phyloP scores from a whole-genome alignment of 1,140 invertebrate species.

The Prorops nasuta region DNA sequence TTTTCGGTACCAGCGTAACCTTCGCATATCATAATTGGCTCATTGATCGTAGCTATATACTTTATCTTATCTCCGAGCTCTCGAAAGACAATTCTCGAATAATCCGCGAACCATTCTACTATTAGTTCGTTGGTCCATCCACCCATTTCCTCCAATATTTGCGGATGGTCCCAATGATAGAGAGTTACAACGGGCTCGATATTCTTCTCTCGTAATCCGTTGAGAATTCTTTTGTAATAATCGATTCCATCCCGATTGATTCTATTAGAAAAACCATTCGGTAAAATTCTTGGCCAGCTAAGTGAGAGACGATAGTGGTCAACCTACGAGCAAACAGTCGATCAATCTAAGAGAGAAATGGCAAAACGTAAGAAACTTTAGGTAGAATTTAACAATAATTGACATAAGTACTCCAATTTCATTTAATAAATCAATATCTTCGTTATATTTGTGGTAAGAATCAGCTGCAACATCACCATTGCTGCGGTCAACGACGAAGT shows the following conservation, averaged over 20 bases:
- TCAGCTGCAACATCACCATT: constrained; percentile 59
- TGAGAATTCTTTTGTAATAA: constrained; percentile 61
- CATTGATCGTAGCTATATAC: constrained; percentile 55
- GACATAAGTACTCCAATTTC: constrained; percentile 49
- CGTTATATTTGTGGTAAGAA: constrained; percentile 54
- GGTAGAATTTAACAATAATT: neutral
- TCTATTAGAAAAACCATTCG: constrained; percentile 57
- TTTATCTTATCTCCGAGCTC: constrained; percentile 53
- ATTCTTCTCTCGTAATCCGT: constrained; percentile 55
- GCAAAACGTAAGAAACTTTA: too few relatives aligned
- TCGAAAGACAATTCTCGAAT: constrained; percentile 54
- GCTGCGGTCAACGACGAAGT: constrained; percentile 41
- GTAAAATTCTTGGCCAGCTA: constrained; percentile 62
- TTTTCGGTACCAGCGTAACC: neutral
- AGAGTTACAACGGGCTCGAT: constrained; percentile 59
- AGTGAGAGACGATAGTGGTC: constrained; percentile 62
- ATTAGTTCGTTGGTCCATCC: constrained; percentile 63
- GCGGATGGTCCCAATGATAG: constrained; percentile 60
- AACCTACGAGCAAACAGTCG: too few relatives aligned
- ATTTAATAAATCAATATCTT: constrained; percentile 54
- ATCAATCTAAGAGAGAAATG: too few relatives aligned
- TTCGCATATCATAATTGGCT: constrained; percentile 31
- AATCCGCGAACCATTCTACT: constrained; percentile 59
- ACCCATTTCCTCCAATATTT: constrained; percentile 59
- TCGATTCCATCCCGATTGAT: constrained; percentile 58